phyloP scores from a whole-genome alignment of 23 tunicate species.

The Styela plicata region DNA sequence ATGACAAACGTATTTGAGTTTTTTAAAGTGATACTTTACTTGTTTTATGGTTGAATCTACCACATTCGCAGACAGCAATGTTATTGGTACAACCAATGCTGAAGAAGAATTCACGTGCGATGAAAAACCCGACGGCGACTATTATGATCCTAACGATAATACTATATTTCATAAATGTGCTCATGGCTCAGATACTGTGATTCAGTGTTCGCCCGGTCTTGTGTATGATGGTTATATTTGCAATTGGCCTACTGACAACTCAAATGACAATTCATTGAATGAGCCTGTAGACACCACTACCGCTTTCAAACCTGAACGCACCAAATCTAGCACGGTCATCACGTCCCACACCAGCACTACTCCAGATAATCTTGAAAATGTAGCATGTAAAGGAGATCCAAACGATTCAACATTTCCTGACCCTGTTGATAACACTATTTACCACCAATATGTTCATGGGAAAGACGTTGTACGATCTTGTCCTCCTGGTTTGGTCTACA shows the following conservation, averaged over 20 bases:
- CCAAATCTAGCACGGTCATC: neutral
- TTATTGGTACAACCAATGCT: no score
- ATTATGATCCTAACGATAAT: conserved; percentile 44
- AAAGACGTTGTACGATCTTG: conserved; percentile 1
- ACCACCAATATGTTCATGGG: conserved; percentile 43
- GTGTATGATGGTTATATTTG: conserved; percentile 12
- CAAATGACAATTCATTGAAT: neutral
- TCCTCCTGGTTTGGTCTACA: conserved; percentile 39
- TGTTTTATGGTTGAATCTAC: no score
- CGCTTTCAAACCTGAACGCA: neutral
- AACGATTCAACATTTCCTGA: conserved; percentile 53
- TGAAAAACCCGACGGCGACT: conserved; percentile 41
- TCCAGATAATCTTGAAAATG: neutral
- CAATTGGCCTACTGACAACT: conserved; percentile 36
- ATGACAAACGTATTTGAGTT: no score
- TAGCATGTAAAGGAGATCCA: conserved; percentile 31
- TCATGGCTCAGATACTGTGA: conserved; percentile 15
- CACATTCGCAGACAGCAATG: no score
- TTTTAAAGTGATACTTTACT: no score
- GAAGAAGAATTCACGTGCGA: conserved; percentile 24
- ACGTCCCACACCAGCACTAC: neutral
- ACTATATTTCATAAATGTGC: conserved; percentile 43
- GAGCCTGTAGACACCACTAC: neutral
- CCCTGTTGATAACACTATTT: conserved; percentile 31
- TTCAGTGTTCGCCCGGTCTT: neutral